These are phyloP conservation scores for Rhipidura dahli DNA, from an alignment of 2,113 vertebrate species.

Conservation along the genomic window DNA sequence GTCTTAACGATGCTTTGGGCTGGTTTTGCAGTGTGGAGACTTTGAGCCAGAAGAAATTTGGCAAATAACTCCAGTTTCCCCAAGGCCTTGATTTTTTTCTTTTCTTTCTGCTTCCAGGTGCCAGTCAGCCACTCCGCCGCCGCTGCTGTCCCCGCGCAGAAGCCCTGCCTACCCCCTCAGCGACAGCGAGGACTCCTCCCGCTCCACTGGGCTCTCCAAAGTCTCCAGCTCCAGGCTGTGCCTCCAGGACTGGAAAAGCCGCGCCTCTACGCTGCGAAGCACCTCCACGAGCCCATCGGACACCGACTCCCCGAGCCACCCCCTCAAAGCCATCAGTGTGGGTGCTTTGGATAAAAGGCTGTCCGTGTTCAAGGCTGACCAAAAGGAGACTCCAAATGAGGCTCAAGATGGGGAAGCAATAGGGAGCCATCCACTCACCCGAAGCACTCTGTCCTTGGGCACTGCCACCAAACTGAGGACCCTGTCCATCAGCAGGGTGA, in stretches of 20 bases:
- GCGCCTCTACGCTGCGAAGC: conserved; percentile 64
- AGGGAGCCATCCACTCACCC: conserved; percentile 72
- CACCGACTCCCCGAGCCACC: conserved; percentile 65
- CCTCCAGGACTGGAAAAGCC: conserved; percentile 78
- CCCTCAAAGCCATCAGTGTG: conserved; percentile 84
- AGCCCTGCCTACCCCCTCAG: conserved; percentile 80
- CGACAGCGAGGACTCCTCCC: conserved; percentile 80
- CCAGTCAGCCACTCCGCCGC: conserved; percentile 86
- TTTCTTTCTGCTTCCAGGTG: conserved; percentile 80
- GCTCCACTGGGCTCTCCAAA: conserved; percentile 72
- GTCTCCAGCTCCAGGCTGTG: conserved; percentile 75
- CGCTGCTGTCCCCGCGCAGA: conserved; percentile 78
- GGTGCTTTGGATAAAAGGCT: conserved; percentile 86
- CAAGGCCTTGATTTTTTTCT: conserved; percentile 12
- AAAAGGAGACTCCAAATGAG: conserved; percentile 72
- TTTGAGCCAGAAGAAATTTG: neutral
- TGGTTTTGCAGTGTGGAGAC: neutral
- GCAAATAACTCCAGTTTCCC: neutral
- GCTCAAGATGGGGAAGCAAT: conserved; percentile 66
- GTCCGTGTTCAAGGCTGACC: conserved; percentile 78
- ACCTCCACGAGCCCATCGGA: conserved; percentile 68
- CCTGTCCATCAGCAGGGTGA: conserved; percentile 76
- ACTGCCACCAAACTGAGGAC: conserved; percentile 74
- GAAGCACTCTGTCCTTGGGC: conserved; percentile 83
- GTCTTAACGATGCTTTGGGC: neutral